These are phyloP conservation scores for Nasonia giraulti DNA, from an alignment of 1,140 invertebrate species.

Conservation along the genomic window DNA sequence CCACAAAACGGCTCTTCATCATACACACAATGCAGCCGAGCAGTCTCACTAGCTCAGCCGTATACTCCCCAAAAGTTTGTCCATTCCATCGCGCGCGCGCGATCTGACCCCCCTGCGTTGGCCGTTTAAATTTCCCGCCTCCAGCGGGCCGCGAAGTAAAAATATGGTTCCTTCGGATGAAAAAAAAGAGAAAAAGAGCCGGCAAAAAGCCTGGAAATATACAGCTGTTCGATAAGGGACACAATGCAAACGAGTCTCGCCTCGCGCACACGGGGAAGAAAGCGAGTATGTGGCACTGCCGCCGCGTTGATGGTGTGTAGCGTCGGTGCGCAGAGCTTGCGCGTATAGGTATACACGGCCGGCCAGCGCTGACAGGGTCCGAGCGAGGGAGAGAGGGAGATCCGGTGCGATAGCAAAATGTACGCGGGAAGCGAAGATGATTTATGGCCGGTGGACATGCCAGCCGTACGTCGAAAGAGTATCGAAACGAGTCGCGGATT, in stretches of 20 bases:
- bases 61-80: neutral
- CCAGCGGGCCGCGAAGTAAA: neutral
- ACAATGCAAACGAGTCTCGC: constrained; percentile 24
- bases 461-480: constrained; percentile 54
- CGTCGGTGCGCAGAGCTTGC: neutral
- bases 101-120: neutral
- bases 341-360: neutral
- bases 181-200: neutral
- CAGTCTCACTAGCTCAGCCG: neutral
- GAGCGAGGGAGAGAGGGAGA: constrained; percentile 50
- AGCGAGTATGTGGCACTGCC: neutral
- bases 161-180: neutral
- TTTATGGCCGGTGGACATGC: constrained; percentile 66
- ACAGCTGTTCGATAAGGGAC: constrained; percentile 21
- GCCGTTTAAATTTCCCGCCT: constrained; percentile 2
- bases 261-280: neutral
- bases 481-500: constrained; percentile 37
- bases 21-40: neutral
- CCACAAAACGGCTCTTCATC: too few species aligned
- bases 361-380: constrained; percentile 16
- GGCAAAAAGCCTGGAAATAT: constrained; percentile 10
- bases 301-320: neutral
- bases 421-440: constrained; percentile 64
- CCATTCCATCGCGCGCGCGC: neutral
- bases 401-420: constrained; percentile 57